phyloP scores from a whole-genome alignment of 1,140 invertebrate species.

The Oreohelix idahoensis region DNA sequence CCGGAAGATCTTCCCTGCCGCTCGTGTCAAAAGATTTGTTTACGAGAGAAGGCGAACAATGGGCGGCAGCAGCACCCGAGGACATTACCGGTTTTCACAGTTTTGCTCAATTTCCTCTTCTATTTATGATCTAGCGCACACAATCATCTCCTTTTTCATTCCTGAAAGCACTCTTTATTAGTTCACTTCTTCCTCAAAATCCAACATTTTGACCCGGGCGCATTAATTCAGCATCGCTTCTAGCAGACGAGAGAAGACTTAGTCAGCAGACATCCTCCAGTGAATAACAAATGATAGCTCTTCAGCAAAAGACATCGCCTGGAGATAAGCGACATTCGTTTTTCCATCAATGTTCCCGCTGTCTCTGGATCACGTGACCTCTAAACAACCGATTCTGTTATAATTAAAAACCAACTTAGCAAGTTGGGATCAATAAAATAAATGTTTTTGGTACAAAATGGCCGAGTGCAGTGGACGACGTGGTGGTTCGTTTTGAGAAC shows the following conservation, averaged over 20 bases:
- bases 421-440: constrained; percentile 34
- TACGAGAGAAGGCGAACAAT: constrained; percentile 2
- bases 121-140: background rate
- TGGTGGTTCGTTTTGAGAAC: background rate
- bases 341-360: background rate
- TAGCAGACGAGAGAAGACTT: background rate
- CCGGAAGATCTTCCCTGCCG: constrained; percentile 2
- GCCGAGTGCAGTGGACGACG: background rate
- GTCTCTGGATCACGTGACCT: background rate
- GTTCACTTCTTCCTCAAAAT: background rate
- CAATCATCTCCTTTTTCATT: background rate
- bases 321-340: background rate
- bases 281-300: constrained; percentile 5
- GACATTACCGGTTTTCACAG: constrained; percentile 8
- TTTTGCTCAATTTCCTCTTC: constrained; percentile 40
- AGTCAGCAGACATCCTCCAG: background rate
- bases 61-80: background rate
- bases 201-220: background rate
- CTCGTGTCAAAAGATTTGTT: constrained; percentile 16
- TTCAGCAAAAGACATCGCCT: background rate
- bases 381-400: constrained; percentile 35
- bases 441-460: constrained; percentile 39
- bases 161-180: background rate
- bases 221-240: background rate
- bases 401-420: constrained; percentile 41